Evolutionary conservation across 2,113 vertebrate species (phyloP), one percentile per base, ranked within the genome.

Genomic region (Lethenteron camtschaticum): DNA sequence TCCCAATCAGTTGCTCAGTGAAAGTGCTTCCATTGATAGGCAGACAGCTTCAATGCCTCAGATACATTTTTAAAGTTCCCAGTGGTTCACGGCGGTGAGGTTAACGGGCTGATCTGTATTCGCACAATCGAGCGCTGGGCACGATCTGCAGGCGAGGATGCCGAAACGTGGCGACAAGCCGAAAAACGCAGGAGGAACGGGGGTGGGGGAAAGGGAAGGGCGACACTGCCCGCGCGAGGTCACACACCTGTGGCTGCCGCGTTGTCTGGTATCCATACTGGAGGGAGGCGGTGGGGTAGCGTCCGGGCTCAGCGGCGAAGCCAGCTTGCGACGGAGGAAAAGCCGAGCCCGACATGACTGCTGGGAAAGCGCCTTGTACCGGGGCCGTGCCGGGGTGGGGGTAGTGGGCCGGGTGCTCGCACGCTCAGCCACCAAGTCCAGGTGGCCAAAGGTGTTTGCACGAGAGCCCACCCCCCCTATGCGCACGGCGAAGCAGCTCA

Each of bases 271-370:
- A 96, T 74, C 85, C 85, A 76, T 96, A 95, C 79, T 92, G 91
- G 76, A 92, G 87, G 75, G 89, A 89, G 74, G 95, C 91, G 12
- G 85, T 70, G 55, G 89, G 86, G 69, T 90, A 99, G 12, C 91
- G 88, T 77, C 81, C 85, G 81, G 91, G 90, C 75, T 99, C 92
- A 70, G 85, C 81, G 84, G 87, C 90, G 84, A 94, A 99, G 74
- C 86, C 84, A 82, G 90, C 92, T 85, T 99, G 92, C 79, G 83
- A 87, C 74, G 87, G 81, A 82, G 92, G 85, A 78, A 91, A 99
- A 81, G 90, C 89, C 71, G 90, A 96, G 86, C 87, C 95, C 79
- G 94, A 99, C 94, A 97, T 99, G 83, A 80, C 63, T 11, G 63
- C 63, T 66, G 1, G 9, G 63, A 66, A 66, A 66, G n/a, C 63